Conservation (phyloP, 2,113 vertebrate genomes). For the Genyomyrus donnyi region DNA sequence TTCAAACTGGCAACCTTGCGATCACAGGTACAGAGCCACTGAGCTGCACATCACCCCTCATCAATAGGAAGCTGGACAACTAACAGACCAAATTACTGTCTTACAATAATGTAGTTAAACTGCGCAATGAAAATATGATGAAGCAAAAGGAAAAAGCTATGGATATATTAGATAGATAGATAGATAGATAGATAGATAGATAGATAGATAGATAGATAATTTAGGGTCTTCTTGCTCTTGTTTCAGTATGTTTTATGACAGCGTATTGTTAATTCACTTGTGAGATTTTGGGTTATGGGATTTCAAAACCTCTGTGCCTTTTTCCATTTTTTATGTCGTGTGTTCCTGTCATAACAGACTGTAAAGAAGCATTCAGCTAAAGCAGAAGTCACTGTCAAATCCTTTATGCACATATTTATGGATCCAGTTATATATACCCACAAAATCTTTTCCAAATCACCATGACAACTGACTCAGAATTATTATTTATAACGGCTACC, state of each 20-base stretch:
- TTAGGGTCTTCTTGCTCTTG: not conserved
- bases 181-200: too few species aligned
- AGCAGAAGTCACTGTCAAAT: not conserved
- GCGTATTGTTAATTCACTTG: not conserved
- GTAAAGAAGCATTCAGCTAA: not conserved
- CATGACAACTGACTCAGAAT: conserved; percentile 13
- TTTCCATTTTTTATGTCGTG: not conserved
- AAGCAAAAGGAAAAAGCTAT: too few species aligned
- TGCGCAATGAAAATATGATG: not conserved
- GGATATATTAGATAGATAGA: too few species aligned
- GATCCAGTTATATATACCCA: conserved; percentile 2
- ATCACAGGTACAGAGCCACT: not conserved
- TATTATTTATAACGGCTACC: conserved; percentile 4
- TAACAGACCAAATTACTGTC: not conserved
- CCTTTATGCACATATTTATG: conserved; percentile 4
- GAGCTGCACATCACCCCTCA: not conserved
- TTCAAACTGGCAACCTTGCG: not conserved
- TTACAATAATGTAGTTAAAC: not conserved
- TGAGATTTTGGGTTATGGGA: not conserved
- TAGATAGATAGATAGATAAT: too few species aligned
- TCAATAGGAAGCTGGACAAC: not conserved
- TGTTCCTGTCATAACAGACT: not conserved
- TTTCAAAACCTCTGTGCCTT: not conserved
- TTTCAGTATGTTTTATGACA: conserved; percentile 1
- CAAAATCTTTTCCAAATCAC: conserved; percentile 3